These are phyloP conservation scores for Diploptera punctata DNA, from an alignment of 2,888 invertebrate species.

Conservation along the genomic window DNA sequence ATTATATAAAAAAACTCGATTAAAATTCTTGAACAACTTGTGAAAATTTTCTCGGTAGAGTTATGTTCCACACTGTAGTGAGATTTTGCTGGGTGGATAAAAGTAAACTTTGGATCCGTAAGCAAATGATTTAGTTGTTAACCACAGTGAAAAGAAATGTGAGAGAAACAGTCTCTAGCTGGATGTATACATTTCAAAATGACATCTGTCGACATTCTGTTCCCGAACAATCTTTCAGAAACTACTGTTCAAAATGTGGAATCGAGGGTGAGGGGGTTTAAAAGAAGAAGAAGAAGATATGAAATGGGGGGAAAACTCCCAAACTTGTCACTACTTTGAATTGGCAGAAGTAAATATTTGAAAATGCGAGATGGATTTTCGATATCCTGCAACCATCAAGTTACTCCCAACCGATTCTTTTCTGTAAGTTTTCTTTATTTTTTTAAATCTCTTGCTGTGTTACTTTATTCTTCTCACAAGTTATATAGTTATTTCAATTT, in stretches of 20 bases:
- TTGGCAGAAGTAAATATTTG: constrained; percentile 29
- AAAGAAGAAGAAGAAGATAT: background rate
- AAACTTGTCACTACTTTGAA: constrained; percentile 25
- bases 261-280: background rate
- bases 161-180: background rate
- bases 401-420: constrained; percentile 18
- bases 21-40: too few species aligned
- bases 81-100: too few species aligned
- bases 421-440: constrained; percentile 2
- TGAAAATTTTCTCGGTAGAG: too few species aligned
- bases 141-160: background rate
- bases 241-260: background rate
- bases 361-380: constrained; percentile 27
- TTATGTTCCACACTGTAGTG: too few species aligned
- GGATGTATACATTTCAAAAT: constrained; percentile 3
- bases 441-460: background rate
- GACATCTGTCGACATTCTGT: background rate
- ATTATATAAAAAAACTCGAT: too few species aligned
- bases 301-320: background rate
- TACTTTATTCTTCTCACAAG: too few species aligned
- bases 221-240: background rate
- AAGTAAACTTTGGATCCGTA: too few species aligned
- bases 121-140: too few species aligned
- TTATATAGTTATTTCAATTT: too few species aligned
- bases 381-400: constrained; percentile 24